Conservation (phyloP, 2,797 vertebrate genomes). For the Peromyscus aztecus region DNA sequence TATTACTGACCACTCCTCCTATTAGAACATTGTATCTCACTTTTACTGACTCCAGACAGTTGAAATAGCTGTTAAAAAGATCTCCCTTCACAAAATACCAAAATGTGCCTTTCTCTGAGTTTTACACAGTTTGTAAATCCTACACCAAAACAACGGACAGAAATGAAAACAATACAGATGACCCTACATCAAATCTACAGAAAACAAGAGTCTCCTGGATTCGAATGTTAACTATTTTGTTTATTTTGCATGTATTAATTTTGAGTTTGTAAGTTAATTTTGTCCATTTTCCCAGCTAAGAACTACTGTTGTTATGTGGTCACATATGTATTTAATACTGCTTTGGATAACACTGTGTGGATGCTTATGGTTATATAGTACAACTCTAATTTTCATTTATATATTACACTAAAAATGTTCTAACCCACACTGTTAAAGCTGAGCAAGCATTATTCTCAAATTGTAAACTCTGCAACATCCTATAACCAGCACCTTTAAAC, state of each 20-base stretch:
- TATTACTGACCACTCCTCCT: background rate
- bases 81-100: background rate
- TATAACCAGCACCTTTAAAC: background rate
- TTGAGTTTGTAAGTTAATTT: background rate
- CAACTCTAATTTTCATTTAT: background rate
- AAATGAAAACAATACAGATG: background rate
- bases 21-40: background rate
- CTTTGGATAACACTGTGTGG: background rate
- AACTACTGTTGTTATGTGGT: background rate
- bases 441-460: background rate
- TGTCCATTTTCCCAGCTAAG: background rate
- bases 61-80: conserved; percentile 14
- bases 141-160: background rate
- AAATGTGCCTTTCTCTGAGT: background rate
- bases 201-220: background rate
- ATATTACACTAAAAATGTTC: background rate
- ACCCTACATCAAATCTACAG: background rate
- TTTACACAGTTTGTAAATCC: background rate
- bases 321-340: background rate
- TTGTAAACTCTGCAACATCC: background rate
- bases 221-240: background rate
- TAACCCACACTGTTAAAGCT: background rate
- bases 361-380: background rate
- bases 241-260: background rate
- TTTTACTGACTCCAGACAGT: background rate